These are phyloP conservation scores for Oxystoma pomonae DNA, from an alignment of 2,888 invertebrate genomes.

Conservation along the genomic window DNA sequence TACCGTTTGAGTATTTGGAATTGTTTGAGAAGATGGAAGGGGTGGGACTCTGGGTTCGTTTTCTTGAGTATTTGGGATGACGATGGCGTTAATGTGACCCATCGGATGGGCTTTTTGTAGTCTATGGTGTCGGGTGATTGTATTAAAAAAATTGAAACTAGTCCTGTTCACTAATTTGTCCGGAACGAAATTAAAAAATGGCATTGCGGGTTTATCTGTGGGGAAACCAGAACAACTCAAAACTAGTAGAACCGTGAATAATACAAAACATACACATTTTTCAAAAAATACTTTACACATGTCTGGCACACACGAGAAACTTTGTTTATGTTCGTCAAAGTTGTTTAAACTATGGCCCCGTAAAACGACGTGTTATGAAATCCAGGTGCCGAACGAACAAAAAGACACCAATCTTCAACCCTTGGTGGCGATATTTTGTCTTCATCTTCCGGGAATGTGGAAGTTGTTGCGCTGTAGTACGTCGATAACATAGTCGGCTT, in stretches of 20 bases:
- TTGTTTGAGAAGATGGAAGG: slow-evolving; percentile 10
- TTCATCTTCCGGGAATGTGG: slow-evolving; percentile 40
- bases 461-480: slow-evolving; percentile 17
- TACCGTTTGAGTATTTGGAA: background rate
- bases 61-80: slow-evolving; percentile 21
- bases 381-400: slow-evolving; percentile 37
- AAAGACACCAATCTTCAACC: slow-evolving; percentile 28
- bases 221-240: slow-evolving; percentile 49
- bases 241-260: slow-evolving; percentile 47
- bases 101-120: background rate
- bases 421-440: slow-evolving; percentile 28
- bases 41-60: slow-evolving; percentile 15
- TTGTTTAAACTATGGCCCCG: slow-evolving; percentile 35
- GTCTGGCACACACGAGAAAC: slow-evolving; percentile 35
- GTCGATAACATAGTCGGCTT: slow-evolving; percentile 28
- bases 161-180: background rate
- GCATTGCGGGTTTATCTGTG: slow-evolving; percentile 45
- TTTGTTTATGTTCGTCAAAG: slow-evolving; percentile 9
- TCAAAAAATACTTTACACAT: slow-evolving; percentile 48
- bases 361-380: slow-evolving; percentile 37
- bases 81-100: slow-evolving; percentile 28
- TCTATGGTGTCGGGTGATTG: background rate
- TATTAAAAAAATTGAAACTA: slow-evolving; percentile 17
- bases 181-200: background rate
- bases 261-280: slow-evolving; percentile 49